Evolutionary conservation across 2,113 vertebrate species (phyloP).

Genomic region (Amphiprion percula): DNA sequence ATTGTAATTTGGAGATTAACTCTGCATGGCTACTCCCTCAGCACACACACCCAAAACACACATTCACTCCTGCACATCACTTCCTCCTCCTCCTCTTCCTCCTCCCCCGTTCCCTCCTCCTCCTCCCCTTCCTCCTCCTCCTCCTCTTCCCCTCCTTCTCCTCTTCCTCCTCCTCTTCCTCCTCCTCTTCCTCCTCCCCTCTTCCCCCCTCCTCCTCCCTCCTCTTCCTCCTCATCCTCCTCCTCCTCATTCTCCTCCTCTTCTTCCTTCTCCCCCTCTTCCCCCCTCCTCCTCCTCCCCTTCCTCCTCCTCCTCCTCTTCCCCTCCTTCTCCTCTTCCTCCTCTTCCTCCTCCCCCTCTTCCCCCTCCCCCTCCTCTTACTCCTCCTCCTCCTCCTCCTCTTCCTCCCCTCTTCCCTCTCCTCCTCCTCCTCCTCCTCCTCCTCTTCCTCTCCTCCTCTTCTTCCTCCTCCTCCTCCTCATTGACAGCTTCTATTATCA

Average conservation of each 20-base stretch:
- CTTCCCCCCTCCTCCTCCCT: not conserved
- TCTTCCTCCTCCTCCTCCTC: not conserved
- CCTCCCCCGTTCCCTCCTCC: not conserved
- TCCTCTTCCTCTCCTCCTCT: not conserved
- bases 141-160: not conserved
- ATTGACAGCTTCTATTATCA: constrained; percentile 82
- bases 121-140: constrained; percentile 9
- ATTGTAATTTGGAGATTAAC: constrained; percentile 80
- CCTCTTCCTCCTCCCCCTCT: no score
- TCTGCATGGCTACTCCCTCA: constrained; percentile 65
- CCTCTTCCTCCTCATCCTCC: constrained; percentile 8
- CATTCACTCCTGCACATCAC: not conserved
- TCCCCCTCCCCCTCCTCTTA: constrained; percentile 5
- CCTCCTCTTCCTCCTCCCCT: not conserved
- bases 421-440: not conserved
- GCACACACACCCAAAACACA: constrained; percentile 14
- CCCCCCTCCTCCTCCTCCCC: not conserved
- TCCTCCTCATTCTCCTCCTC: not conserved
- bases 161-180: no score
- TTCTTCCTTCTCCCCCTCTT: not conserved
- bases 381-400: not conserved
- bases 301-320: no score
- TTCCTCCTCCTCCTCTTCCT: no score
- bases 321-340: no score
- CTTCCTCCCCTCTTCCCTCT: not conserved